Evolutionary conservation across 2,113 vertebrate genomes (phyloP), one percentile per base, ranked within the genome.

Genomic region (Sinocyclocheilus grahami): DNA sequence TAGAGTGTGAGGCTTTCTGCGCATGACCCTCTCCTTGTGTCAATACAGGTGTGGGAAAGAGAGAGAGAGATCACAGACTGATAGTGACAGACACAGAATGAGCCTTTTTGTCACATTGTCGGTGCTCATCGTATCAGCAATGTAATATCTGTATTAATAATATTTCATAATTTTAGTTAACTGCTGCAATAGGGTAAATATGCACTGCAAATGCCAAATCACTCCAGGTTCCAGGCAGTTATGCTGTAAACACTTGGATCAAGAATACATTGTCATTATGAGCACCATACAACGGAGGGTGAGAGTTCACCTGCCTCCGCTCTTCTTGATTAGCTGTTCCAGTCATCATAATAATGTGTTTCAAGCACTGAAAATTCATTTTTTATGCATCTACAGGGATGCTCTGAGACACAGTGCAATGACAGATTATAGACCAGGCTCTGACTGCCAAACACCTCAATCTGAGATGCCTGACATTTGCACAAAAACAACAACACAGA

Each of bases 31-130:
- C 1, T 71, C 22, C 63, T 71, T 86, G 77, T 74, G 85, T 86
- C 85, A 86, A 86, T 60, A 86, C 78, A 81, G 78, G 78, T 86
- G 77, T 81, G 85, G 8, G 65, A 3, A 9, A 77, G 6, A 16
- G 14, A 85, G 77, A 80, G 77, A 27, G 62, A 48, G 75, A 39
- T 46, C 63, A 27, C 30, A n/a, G 3, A 51, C 24, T 53, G 39
- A 60, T 27, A 76, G 16, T 13, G 72, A 51, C 37, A 24, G 51
- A 72, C 30, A 53, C 30, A 67, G 5, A 27, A 39, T 58, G 11
- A 60, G 85, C 14, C 51, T 22, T 24, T 51, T 13, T 80, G 77
- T 20, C 10, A 33, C 63, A 16, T 20, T 48, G 65, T 10, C 71
- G 1, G 5, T 75, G 12, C 72, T 27, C 42, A 24, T 51, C 12